Conservation (phyloP, 2,113 vertebrate genomes). For the Thryonomys swinderianus region DNA sequence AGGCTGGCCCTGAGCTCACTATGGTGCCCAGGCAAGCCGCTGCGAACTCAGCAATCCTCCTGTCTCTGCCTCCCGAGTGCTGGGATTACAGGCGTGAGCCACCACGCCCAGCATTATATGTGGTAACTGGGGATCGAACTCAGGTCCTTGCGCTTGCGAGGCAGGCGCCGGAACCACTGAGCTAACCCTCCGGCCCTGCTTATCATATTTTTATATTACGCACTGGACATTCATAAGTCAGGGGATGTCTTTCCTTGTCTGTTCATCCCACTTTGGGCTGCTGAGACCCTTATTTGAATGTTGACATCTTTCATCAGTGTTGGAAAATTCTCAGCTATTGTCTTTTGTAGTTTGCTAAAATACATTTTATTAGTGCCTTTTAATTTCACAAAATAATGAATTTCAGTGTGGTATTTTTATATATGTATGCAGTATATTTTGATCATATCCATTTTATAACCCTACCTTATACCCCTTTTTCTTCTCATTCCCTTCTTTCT, state of each 20-base stretch:
- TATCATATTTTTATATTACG: too few relatives aligned
- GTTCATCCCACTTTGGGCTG: background rate
- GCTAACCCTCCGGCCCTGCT: too few relatives aligned
- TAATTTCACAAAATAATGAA: background rate
- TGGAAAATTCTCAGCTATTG: background rate
- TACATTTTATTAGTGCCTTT: background rate
- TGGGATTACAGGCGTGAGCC: too few relatives aligned
- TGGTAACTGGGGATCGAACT: too few relatives aligned
- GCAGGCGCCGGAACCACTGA: too few relatives aligned
- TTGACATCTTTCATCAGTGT: constrained; percentile 10
- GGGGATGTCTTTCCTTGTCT: background rate
- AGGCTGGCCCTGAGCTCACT: too few relatives aligned
- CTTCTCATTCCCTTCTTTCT: background rate
- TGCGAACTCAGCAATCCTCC: too few relatives aligned
- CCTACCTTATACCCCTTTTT: background rate
- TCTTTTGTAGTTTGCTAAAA: background rate
- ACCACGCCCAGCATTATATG: too few relatives aligned
- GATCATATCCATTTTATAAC: background rate
- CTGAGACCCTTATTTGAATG: background rate
- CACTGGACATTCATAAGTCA: constrained; percentile 10
- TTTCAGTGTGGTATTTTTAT: background rate
- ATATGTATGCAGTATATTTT: background rate
- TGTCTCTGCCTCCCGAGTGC: too few relatives aligned
- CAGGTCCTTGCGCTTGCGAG: too few relatives aligned
- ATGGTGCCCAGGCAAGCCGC: too few relatives aligned